phyloP scores from a whole-genome alignment of 2,113 vertebrate species.

The Typhlomys cinereus region DNA sequence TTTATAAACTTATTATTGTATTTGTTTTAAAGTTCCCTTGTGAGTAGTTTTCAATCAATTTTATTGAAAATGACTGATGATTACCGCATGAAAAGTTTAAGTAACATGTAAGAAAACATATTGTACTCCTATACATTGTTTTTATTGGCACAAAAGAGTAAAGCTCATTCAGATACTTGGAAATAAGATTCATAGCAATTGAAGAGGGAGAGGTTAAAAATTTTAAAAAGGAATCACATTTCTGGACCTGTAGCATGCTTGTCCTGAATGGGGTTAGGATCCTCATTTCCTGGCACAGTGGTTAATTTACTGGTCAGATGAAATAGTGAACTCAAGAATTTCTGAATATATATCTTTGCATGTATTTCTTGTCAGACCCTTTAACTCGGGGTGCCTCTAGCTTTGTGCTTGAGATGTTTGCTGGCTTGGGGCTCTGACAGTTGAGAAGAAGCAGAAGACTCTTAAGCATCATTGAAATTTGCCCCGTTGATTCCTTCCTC shows the following conservation, averaged over 20 bases:
- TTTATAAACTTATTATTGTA: background rate
- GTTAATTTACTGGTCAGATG: background rate
- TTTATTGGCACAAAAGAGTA: background rate
- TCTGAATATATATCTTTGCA: background rate
- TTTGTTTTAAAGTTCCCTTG: constrained; percentile 22
- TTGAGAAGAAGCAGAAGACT: background rate
- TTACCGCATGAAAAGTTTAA: background rate
- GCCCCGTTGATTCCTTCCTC: background rate
- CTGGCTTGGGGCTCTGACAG: background rate
- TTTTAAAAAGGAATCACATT: background rate
- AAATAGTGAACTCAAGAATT: background rate
- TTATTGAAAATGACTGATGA: background rate
- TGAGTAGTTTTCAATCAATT: constrained; percentile 8
- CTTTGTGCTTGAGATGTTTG: constrained; percentile 21
- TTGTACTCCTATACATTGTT: background rate
- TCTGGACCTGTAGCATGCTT: background rate
- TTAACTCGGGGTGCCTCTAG: background rate
- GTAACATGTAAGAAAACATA: background rate
- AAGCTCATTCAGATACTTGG: constrained; percentile 8
- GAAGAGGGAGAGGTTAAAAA: background rate
- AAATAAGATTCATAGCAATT: background rate
- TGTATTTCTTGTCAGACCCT: background rate
- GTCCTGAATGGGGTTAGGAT: background rate
- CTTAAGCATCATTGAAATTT: constrained; percentile 3
- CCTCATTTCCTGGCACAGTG: background rate